phyloP scores from a whole-genome alignment of 2,888 invertebrate genomes.

The Lithosia quadra region DNA sequence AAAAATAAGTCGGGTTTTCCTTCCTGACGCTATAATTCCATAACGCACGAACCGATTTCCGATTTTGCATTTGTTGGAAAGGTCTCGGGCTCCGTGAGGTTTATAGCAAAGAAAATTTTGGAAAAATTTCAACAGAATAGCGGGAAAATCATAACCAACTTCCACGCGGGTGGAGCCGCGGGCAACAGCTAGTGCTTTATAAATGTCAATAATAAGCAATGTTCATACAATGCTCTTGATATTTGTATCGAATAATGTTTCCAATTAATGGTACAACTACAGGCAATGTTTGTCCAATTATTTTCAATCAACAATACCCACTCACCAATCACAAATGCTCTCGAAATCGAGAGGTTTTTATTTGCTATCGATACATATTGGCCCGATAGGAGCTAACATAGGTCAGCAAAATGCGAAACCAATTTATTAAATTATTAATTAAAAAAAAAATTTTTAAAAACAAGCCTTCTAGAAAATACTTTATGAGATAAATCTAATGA shows the following conservation, averaged over 20 bases:
- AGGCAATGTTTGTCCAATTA: conserved; percentile 11
- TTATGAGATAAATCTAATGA: too few species aligned
- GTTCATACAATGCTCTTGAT: not conserved
- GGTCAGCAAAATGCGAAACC: not conserved
- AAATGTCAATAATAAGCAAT: conserved; percentile 1
- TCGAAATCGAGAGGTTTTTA: not conserved
- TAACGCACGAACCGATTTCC: too few species aligned
- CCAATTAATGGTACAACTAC: conserved; percentile 1
- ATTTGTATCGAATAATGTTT: not conserved
- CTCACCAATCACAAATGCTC: not conserved
- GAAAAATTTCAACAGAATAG: too few species aligned
- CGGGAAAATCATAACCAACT: too few species aligned
- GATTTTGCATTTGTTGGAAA: too few species aligned
- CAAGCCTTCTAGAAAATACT: too few species aligned
- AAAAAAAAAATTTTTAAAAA: too few species aligned
- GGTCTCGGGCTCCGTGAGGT: too few species aligned
- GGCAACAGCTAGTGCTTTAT: not conserved
- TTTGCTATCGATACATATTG: not conserved
- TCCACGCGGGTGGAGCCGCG: not conserved
- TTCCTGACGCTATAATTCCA: too few species aligned
- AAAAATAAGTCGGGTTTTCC: too few species aligned
- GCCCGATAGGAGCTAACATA: not conserved
- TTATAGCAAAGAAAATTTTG: too few species aligned
- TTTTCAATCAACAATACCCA: conserved; percentile 11
- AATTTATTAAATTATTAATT: too few species aligned